Evolutionary conservation across 2,797 vertebrate genomes (phyloP).

Genomic region (Strix occidentalis): DNA sequence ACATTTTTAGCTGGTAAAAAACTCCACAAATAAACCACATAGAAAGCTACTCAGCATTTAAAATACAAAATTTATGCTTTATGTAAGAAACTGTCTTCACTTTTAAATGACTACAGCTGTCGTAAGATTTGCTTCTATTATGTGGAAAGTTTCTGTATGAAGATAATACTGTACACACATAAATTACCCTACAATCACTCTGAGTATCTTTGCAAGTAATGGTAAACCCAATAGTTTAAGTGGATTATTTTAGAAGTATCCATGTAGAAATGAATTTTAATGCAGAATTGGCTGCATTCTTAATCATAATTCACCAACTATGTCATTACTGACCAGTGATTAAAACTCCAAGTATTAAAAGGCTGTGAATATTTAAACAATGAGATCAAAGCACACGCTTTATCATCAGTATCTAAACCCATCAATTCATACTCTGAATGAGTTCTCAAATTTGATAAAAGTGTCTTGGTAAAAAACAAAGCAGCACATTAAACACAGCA

Average conservation of each 20-base stretch:
- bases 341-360: not conserved
- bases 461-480: not conserved
- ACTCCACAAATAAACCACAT: not conserved
- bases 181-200: not conserved
- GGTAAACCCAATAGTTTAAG: not conserved
- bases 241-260: not conserved
- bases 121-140: not conserved
- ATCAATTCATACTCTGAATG: not conserved
- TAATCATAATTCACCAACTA: not conserved
- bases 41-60: not conserved
- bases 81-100: not conserved
- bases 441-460: not conserved
- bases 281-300: not conserved
- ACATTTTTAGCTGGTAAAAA: slow-evolving; percentile 27
- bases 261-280: not conserved
- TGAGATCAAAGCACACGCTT: not conserved
- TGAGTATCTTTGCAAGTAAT: not conserved
- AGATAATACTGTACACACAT: not conserved
- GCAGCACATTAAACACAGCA: not conserved
- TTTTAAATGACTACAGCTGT: not conserved
- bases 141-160: not conserved
- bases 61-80: not conserved
- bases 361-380: not conserved
- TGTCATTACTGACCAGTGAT: not conserved
- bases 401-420: not conserved